Evolutionary conservation across 2,113 vertebrate species (phyloP).

Genomic region (Ptychochromis oligacanthus): DNA sequence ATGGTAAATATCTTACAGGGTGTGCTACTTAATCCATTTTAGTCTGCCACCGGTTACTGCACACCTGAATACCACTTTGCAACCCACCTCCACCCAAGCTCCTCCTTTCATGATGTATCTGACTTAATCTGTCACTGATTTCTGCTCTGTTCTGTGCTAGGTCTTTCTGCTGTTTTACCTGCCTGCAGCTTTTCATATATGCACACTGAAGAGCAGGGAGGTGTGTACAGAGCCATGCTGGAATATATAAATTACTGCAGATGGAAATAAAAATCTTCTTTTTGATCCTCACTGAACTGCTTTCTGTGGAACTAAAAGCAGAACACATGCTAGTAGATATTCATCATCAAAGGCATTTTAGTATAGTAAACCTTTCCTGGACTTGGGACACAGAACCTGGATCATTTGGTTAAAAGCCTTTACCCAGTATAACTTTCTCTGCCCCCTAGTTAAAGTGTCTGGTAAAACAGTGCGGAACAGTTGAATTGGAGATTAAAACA

Average conservation of each 20-base stretch:
- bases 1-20: neutral
- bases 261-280: too few relatives aligned
- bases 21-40: neutral
- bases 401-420: neutral
- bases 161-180: neutral
- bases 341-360: neutral
- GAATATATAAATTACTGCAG: too few relatives aligned
- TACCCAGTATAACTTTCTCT: neutral
- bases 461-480: neutral
- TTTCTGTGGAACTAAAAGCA: neutral
- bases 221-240: too few relatives aligned
- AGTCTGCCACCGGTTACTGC: accelerated
- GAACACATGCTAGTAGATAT: neutral
- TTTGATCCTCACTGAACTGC: too few relatives aligned
- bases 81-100: neutral
- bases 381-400: neutral
- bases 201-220: neutral
- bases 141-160: neutral
- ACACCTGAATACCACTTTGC: neutral
- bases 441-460: neutral
- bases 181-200: neutral
- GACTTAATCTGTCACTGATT: neutral
- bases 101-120: neutral
- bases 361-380: neutral
- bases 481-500: neutral